These are phyloP conservation scores for Lepus americanus DNA, from an alignment of 2,113 vertebrate genomes.

Conservation along the genomic window DNA sequence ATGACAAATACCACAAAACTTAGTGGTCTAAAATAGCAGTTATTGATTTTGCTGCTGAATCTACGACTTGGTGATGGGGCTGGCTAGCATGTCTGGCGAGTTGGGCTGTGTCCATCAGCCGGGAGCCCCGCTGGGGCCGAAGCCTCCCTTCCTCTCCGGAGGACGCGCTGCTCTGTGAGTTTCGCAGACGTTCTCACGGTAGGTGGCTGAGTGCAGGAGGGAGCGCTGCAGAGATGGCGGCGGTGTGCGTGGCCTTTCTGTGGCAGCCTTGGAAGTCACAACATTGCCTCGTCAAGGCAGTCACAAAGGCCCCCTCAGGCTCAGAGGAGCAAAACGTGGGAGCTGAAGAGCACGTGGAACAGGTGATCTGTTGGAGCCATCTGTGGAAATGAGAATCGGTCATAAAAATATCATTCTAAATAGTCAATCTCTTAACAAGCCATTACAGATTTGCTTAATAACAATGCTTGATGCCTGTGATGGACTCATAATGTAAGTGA, in stretches of 20 bases:
- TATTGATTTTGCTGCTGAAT: not conserved
- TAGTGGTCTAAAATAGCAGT: not conserved
- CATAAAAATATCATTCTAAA: not conserved
- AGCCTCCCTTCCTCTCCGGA: not conserved
- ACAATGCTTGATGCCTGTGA: not conserved
- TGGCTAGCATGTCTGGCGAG: not conserved
- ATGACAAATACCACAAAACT: not conserved
- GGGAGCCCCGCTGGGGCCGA: not conserved
- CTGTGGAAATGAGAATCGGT: slow-evolving; percentile 21
- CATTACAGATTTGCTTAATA: slow-evolving; percentile 20
- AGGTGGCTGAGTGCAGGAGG: not conserved
- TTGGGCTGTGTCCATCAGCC: not conserved
- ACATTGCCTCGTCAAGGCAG: not conserved
- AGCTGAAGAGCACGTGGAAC: not conserved
- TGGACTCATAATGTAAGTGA: not conserved
- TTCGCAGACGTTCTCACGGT: not conserved
- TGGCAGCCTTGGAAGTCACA: not conserved
- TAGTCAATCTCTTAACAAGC: not conserved
- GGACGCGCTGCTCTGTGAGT: not conserved
- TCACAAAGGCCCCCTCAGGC: not conserved
- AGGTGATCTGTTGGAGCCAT: not conserved
- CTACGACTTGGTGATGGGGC: not conserved
- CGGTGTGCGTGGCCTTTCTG: not conserved
- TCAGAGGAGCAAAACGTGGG: not conserved
- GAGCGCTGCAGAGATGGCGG: not conserved